phyloP scores from a whole-genome alignment of 2,797 vertebrate species.

The Todus mexicanus region DNA sequence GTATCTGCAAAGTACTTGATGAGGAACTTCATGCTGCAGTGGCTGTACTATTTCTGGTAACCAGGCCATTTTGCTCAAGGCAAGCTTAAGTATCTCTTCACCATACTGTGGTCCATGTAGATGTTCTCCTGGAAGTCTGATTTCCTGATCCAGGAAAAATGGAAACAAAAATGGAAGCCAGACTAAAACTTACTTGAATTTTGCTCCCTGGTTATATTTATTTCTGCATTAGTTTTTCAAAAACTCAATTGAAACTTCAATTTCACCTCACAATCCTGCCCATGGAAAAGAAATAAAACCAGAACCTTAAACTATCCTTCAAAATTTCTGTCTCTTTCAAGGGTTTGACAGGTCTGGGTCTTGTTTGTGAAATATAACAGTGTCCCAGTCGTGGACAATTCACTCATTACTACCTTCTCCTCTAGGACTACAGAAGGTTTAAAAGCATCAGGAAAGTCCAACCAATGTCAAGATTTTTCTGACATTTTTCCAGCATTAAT shows the following conservation, averaged over 20 bases:
- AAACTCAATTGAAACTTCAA: neutral
- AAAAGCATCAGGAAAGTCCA: neutral
- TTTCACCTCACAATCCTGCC: neutral
- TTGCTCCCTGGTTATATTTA: neutral
- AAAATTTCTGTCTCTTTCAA: neutral
- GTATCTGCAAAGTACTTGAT: neutral
- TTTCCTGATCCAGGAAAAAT: neutral
- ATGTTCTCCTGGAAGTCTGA: neutral
- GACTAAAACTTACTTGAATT: neutral
- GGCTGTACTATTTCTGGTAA: neutral
- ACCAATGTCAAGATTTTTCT: neutral
- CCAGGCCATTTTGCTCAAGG: neutral
- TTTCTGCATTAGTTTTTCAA: neutral
- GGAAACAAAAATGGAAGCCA: neutral
- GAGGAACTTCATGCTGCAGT: accelerated
- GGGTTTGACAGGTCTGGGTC: neutral
- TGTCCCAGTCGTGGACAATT: neutral
- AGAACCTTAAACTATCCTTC: neutral
- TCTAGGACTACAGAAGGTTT: neutral
- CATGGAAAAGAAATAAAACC: neutral
- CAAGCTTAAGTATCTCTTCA: neutral
- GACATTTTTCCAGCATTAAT: neutral
- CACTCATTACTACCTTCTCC: neutral
- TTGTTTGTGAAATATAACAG: neutral
- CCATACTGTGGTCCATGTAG: neutral